Percentiles rank a stretch among this genome's conserved stretches.
These are phyloP conservation scores for Agapetus fuscipes DNA, from an alignment of 2,888 invertebrate species.

Conservation along the genomic window DNA sequence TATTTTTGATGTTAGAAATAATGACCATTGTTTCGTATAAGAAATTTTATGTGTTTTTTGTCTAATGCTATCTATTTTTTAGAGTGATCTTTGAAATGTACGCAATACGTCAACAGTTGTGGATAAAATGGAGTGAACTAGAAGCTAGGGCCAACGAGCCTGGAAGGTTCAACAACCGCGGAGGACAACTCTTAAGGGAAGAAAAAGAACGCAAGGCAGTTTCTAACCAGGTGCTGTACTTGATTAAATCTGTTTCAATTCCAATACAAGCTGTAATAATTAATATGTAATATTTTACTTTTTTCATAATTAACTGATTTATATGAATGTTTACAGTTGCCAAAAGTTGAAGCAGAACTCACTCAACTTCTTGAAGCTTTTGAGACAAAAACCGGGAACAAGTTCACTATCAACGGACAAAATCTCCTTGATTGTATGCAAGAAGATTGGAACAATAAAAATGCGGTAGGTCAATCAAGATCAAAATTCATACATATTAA, in stretches of 20 bases:
- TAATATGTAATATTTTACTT: constrained; percentile 21
- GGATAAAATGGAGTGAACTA: constrained; percentile 65
- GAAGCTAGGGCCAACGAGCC: constrained; percentile 71
- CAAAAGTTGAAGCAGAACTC: constrained; percentile 62
- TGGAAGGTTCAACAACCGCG: constrained; percentile 76
- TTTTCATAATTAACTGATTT: neutral
- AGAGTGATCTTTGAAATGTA: constrained; percentile 58
- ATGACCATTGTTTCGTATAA: too few species aligned
- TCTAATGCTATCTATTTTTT: constrained; percentile 17
- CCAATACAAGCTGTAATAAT: neutral
- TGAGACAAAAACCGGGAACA: constrained; percentile 40
- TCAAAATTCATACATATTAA: neutral
- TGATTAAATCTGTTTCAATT: neutral
- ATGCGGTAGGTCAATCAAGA: constrained; percentile 33
- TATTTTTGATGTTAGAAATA: too few species aligned
- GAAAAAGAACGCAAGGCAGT: constrained; percentile 76
- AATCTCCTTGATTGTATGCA: constrained; percentile 52
- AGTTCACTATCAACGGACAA: constrained; percentile 55
- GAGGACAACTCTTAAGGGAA: constrained; percentile 75
- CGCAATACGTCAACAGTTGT: constrained; percentile 56
- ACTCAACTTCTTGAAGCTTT: constrained; percentile 44
- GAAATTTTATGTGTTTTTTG: constrained; percentile 3
- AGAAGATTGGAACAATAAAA: constrained; percentile 51
- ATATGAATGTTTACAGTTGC: constrained; percentile 40
- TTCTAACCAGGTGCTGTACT: constrained; percentile 21